Percentiles rank a stretch among this genome's conserved stretches.
Conservation (phyloP, 2,113 vertebrate species). For the Cyphomyrus plagiostoma region DNA sequence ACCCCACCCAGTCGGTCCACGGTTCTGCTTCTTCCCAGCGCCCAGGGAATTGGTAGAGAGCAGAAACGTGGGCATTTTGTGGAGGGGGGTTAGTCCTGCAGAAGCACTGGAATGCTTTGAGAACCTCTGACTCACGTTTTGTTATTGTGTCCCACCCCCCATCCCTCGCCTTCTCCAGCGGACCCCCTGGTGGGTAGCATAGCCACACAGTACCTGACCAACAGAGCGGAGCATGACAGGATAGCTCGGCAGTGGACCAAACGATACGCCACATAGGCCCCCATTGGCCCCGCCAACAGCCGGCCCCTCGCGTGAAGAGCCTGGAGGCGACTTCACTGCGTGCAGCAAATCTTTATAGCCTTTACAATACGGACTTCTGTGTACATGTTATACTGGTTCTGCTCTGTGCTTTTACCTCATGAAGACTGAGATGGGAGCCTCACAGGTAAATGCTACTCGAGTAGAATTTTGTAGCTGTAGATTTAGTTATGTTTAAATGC, state of each 20-base stretch:
- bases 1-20: neutral
- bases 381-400: conserved; percentile 88
- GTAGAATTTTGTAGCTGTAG: conserved; percentile 91
- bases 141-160: neutral
- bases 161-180: conserved; percentile 50
- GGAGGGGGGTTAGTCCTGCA: no score
- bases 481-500: conserved; percentile 89
- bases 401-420: conserved; percentile 83
- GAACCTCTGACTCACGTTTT: neutral
- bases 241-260: conserved; percentile 95
- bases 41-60: neutral
- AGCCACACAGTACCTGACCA: conserved; percentile 93
- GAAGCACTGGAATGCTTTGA: neutral
- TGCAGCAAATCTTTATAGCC: conserved; percentile 89
- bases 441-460: conserved; percentile 77
- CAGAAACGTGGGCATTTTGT: neutral
- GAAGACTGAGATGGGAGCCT: conserved; percentile 73
- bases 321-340: conserved; percentile 75
- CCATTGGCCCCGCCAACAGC: conserved; percentile 32
- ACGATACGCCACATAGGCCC: conserved; percentile 86
- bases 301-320: conserved; percentile 53
- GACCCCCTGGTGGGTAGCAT: conserved; percentile 90
- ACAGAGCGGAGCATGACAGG: conserved; percentile 93
- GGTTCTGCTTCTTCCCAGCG: neutral
- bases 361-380: conserved; percentile 94